Base-by-base conservation (phyloP, 1,140 invertebrate genomes). In the Tenebrio molitor region DNA sequence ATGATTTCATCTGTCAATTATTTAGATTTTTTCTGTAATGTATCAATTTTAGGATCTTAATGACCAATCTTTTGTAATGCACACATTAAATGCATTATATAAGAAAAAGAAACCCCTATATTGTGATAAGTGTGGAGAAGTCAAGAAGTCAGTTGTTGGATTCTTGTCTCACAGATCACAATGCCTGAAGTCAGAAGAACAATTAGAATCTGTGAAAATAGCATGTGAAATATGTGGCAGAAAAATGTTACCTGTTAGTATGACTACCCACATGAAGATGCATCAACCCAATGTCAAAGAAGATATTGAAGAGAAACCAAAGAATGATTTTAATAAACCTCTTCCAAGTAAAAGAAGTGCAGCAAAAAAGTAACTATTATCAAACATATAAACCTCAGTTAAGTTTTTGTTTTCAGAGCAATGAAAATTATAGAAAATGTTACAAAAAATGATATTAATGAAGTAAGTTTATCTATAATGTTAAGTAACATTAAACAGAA, bases 121-220 rank as follows among this genome's bases (percentile, higher is more conserved):
- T 34, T 92, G 91, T 78, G 87, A 89, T 73, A 81, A 79, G 34
- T 92, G 91, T 79, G 82, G 83, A 1, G 62, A 58, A 23, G 66
- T 66, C 1, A 88, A 89, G 72, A 85, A 84, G 1, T 91, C 90
- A 29, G 84, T 82, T 0, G 58, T 84, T 4, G 91, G 91, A 12
- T 91, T 88, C 74, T 83, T 88, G 39, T 89, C 89, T 0, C 91
- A 92, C 79, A 81, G 88, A 19, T 80, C 85, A 19, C 84, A 86
- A 69, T 92, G 91, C 78, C 86, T 86, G 19, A 90, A 88, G 82
- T 80, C 84, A 1, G 84, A 85, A 15, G 83, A 86, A 85, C 88
- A 91, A 80, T 83, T 81, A 12, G 81, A 86, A 34, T 79, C 82
- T 16, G 80, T 86, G 15, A 85, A 87, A 79, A 79, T 83, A 2